Base-by-base conservation (phyloP, 1,140 invertebrate species). In the Anoplophora glabripennis region DNA sequence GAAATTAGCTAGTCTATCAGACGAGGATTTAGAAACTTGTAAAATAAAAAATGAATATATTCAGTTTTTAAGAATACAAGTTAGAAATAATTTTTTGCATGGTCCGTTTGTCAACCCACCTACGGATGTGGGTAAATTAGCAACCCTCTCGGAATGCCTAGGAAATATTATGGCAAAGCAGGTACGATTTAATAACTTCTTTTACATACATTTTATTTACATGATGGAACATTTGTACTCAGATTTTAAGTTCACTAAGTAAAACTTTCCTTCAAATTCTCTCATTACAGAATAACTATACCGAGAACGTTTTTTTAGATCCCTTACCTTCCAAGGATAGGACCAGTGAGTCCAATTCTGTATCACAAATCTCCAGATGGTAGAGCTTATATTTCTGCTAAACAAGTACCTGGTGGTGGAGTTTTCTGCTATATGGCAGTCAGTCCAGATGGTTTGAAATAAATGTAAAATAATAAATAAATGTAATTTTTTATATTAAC, bases 371-470 rank as follows among this genome's bases (percentile, higher is more conserved):
- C 78, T 4, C 74, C 77, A 11, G 79, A 81, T 62, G 80, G 80
- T 14, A 66, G 75, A 55, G 80, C 79, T 15, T 79, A 78, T 54
- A 69, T 81, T 4, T 71, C 77, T 4, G 75, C 75, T 9, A 78
- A 78, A 64, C 75, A 77, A 59, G 73, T 81, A 38, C 72, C 75
- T 5, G 75, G 72, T 10, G 75, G 76, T 44, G 79, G 79, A 14
- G 72, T 80, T 3, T 68, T 81, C n/a, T 80, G 78, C 63, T 81
- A 81, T 59, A 75, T 81, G 75, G 78, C 78, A 18, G 79, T 80
- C 11, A 77, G 75, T 57, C 76, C 80, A 5, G 74, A 80, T 61
- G 71, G 71, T 38, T 67, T 74, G 38, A 60, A 68, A 44, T 67
- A 41, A 44, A 36, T 37, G 18, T 14, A 12, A 49, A 49, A 49